Evolutionary conservation across 2,888 invertebrate genomes (phyloP), one percentile per base, ranked within the genome.

Genomic region (Chrysolina haemoptera): DNA sequence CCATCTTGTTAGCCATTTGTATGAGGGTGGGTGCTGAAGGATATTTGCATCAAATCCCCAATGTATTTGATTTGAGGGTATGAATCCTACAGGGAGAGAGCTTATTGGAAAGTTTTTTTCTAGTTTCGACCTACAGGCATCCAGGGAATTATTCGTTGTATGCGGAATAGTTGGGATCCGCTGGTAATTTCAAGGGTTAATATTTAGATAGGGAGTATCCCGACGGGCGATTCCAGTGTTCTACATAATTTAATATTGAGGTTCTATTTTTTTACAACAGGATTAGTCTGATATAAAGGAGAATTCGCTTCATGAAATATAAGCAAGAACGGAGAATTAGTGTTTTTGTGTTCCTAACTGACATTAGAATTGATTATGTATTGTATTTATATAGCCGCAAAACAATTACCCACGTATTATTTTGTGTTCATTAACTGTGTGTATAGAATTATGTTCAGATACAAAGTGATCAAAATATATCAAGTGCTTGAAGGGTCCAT

Each of bases 61-160:
- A 74, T 64, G 76, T 74, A 68, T 74, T 69, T 76, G 76, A 74
- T 76, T 76, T 74, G 68, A 72, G 76, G 70, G 69, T 74, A 74
- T 74, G 71, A 76, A 76, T 76, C 76, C 76, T 74, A 50, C 65
- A 68, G 74, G 74, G 70, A 67, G 71, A 68, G 55, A 70, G 59
- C 64, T 64, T 70, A 40, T 66, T 50, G 65, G 50, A 64, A 55
- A 59, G 68, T 71, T 74, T 74, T n/a, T 63, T 70, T 67, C 63
- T 68, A 59, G 64, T 67, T 35, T 63, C 53, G 18, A 74, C 64
- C 68, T 55, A 68, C 70, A 64, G 74, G 70, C 68, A 59, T 59
- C 74, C 46, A 48, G 74, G 73, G 74, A 74, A n/a, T 74, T 68
- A 40, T 67, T 70, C 41, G 43, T 63, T 59, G 22, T 35, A 35